Evolutionary conservation across 1,140 invertebrate genomes (phyloP), one percentile per base, ranked within the genome.

Genomic region (Pectinophora gossypiella): DNA sequence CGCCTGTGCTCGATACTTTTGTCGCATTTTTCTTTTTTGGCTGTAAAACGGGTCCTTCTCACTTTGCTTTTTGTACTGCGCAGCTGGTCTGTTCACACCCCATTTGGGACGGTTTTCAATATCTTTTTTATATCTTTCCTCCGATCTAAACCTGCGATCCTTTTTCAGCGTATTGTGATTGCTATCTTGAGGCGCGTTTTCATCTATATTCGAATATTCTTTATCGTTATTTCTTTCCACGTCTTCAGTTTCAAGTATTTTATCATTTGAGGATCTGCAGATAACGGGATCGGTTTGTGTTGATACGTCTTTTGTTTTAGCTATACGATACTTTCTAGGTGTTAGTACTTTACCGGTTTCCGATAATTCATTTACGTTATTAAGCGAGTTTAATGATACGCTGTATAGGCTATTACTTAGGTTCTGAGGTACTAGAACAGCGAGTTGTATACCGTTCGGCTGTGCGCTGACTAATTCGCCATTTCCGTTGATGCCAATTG

Each of bases 31-130:
- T 61, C 92, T 65, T 60, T 92, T 89, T 77, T 91, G 91, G 38
- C 90, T 89, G 72, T 94, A 94, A 71, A 93, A 90, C 15, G 92
- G 92, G 82, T 94, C 93, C 69, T 94, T 93, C 71, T 94, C 93
- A 61, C 93, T 94, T 81, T 94, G 93, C 56, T 94, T 94, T 58
- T 93, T 88, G 68, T 94, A 94, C 57, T 93, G 90, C 9, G 91
- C 93, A 22, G 90, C 91, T 46, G 92, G 92, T 61, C 91, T 89
- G 64, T 92, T 92, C 0, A 90, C 91, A 19, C 91, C 91, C 92
- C 91, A 93, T 67, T 92, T 92, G 0, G 92, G 92, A 51, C 91
- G 85, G 59, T 88, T 91, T 66, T 90, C 89, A 47, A 89, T 78
- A 61, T 88, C 88, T 64, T 89, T 88, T 60, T 83, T 88, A 50